Evolutionary conservation across 2,113 vertebrate species (phyloP), one percentile per base, ranked within the genome.

Genomic region (Willisornis vidua): DNA sequence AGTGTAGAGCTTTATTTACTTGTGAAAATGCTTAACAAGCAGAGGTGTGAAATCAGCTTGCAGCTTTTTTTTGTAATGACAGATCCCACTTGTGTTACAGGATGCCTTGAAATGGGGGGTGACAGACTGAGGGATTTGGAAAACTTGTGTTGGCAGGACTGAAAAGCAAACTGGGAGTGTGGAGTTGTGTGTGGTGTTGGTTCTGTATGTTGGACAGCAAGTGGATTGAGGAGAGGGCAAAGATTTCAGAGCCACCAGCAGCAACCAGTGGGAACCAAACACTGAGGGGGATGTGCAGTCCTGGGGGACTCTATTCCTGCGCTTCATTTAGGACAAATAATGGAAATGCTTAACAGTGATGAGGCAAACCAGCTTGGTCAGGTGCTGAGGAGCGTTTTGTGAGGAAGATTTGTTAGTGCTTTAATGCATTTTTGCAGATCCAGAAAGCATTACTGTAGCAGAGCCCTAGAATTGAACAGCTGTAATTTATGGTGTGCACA

Each of bases 1-100:
- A 90, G 66, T 45, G 25, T 70, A 63, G 52, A 59, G 62, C 41
- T 89, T 91, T 88, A 82, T 94, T 91, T 96, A 61, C 66, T 90
- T 90, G 58, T 41, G 83, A 70, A 93, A 91, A 90, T 58, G 61
- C 68, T 96, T 95, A 85, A 89, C 79, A 75, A 91, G 85, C 73
- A 77, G 79, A 95, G 79, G 93, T 63, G 29, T 82, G 93, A 93
- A 87, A 89, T 80, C 83, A 72, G 65, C 61, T 88, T 94, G 85
- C 61, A 52, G 35, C 41, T 46, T 52, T 51, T 51, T 79, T 43
- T n/a, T 4, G 7, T 83, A 52, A 66, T 63, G 77, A 48, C 59
- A 74, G 49, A 61, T 89, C 57, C 52, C 59, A 75, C 62, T 84
- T 85, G 52, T 45, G 18, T 68, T 76, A 67, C 46, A 81, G 43